phyloP scores from a whole-genome alignment of 2,888 invertebrate species.

The Apodemia hepburni region DNA sequence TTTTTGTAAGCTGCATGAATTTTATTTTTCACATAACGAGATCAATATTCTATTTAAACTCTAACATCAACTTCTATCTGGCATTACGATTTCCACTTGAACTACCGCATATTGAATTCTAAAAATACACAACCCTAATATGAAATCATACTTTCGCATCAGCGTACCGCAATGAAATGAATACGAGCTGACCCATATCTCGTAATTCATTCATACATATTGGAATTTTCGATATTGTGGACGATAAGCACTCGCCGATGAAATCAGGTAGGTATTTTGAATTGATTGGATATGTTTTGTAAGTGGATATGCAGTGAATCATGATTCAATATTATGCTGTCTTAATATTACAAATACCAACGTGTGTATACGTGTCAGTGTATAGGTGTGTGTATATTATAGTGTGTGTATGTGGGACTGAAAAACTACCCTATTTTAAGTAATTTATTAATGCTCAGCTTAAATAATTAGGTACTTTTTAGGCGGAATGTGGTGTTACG shows the following conservation, averaged over 20 bases:
- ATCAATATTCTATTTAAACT: not conserved
- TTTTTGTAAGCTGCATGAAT: not conserved
- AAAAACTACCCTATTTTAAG: too few relatives aligned
- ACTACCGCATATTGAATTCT: not conserved
- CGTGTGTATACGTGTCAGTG: not conserved
- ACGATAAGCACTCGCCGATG: conserved; percentile 8
- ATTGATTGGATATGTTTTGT: conserved; percentile 2
- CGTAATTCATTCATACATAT: conserved; percentile 36
- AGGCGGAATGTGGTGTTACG: too few relatives aligned
- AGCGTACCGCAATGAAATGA: conserved; percentile 34
- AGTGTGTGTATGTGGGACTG: too few relatives aligned
- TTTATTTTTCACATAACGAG: not conserved
- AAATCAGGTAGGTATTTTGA: conserved; percentile 3
- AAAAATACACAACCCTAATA: conserved; percentile 12
- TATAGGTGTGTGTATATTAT: too few relatives aligned
- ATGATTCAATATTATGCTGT: not conserved
- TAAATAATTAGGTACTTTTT: too few relatives aligned
- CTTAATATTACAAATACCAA: not conserved
- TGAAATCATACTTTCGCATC: conserved; percentile 34
- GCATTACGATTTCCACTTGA: not conserved
- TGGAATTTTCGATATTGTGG: conserved; percentile 31
- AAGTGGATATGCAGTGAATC: not conserved
- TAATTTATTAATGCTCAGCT: too few relatives aligned
- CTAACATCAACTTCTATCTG: not conserved
- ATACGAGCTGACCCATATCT: conserved; percentile 35